A percentile compares a stretch with the other conserved stretches of the same genome.
Conservation (phyloP, 1,140 invertebrate species). For the Drosophila tristis region DNA sequence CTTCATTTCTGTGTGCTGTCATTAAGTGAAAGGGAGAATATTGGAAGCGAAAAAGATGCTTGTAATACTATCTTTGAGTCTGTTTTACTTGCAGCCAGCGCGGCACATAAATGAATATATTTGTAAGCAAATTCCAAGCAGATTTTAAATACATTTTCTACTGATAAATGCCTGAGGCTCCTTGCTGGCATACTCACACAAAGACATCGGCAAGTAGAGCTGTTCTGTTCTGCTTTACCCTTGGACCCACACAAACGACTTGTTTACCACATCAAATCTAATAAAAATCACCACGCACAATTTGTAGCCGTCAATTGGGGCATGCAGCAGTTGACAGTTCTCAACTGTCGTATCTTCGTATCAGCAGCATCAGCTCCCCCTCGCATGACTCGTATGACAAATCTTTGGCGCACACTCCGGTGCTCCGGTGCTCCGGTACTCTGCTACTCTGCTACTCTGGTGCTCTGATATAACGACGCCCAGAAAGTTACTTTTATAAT, state of each 20-base stretch:
- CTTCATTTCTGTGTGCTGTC: no score
- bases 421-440: background rate
- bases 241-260: slow-evolving; percentile 12
- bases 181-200: background rate
- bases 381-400: slow-evolving; percentile 8
- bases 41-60: no score
- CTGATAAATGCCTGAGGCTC: background rate
- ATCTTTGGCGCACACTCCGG: slow-evolving; percentile 23
- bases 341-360: background rate
- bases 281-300: slow-evolving; percentile 59
- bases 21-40: no score
- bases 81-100: no score
- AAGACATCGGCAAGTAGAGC: background rate
- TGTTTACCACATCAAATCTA: slow-evolving; percentile 60
- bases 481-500: slow-evolving; percentile 35
- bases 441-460: no score
- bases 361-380: background rate
- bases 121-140: no score
- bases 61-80: no score
- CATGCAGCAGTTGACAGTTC: slow-evolving; percentile 3
- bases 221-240: background rate
- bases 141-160: no score
- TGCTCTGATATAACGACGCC: slow-evolving; percentile 12
- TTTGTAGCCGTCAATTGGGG: slow-evolving; percentile 59
- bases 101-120: no score